Evolutionary conservation across 1,140 invertebrate species (phyloP), one percentile per base, ranked within the genome.

Genomic region (Formica selysi): DNA sequence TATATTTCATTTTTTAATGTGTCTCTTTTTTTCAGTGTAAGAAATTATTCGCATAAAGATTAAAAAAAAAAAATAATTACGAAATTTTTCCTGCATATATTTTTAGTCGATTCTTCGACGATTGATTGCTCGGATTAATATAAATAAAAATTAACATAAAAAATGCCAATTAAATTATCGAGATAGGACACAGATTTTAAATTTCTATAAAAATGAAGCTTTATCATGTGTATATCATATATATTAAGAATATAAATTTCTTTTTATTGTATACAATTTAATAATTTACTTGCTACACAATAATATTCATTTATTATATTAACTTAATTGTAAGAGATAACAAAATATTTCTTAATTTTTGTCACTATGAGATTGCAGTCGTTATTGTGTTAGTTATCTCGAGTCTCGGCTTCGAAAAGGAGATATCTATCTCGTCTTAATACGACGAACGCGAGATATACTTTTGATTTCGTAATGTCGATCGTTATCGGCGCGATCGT

Each of bases 381-480:
- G 2, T 76, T 8, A 19, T 38, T 79, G 4, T 13, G 26, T 79
- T 29, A 44, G 10, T 76, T 78, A 78, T 78, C 29, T 65, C 19
- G 26, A 48, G 13, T 36, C 64, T 62, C 76, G 4, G 29, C 62
- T 65, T 78, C 26, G 41, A 38, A 38, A 26, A 26, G 7, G 13
- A 36, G 29, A 51, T 38, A 67, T 10, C 19, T 36, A 36, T 78
- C 41, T 67, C 22, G 38, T 76, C 7, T 79, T 36, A 79, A 67
- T 26, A 29, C 62, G 38, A 36, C 41, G 16, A 44, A 41, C 61
- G 11, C 19, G 4, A 29, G 73, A 79, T 68, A 54, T 29, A 32
- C n/a, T 59, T 73, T 81, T 48, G 44, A 61, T 32, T 61, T 73
- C 38, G 36, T 44, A 73, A 29, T 29, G 19, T 19, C 51, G 36